Evolutionary conservation across 2,888 invertebrate species (phyloP).

Genomic region (Syrphus vitripennis): DNA sequence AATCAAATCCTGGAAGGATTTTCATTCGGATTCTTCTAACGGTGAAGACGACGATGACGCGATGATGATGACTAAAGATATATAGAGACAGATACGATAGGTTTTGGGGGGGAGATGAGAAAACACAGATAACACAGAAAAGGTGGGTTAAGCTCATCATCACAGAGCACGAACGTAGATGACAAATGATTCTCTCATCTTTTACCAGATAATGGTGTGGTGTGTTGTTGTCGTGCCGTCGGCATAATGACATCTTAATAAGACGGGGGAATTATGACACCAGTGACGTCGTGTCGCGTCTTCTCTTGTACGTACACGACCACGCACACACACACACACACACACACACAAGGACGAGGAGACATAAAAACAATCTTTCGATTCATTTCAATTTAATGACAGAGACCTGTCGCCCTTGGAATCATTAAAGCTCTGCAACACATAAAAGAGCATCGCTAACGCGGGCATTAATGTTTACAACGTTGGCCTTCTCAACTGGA

Average conservation of each 20-base stretch:
- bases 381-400: constrained; percentile 69
- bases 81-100: not conserved
- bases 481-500: not conserved
- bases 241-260: constrained; percentile 68
- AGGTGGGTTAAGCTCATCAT: constrained; percentile 68
- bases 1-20: constrained; percentile 52
- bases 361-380: constrained; percentile 13
- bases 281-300: not conserved
- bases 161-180: constrained; percentile 51
- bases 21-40: not conserved
- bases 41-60: not conserved
- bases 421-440: constrained; percentile 58
- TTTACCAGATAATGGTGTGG: not conserved
- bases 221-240: constrained; percentile 48
- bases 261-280: constrained; percentile 66
- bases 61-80: not conserved
- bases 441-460: constrained; percentile 58
- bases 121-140: constrained; percentile 58
- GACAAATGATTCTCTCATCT: constrained; percentile 58
- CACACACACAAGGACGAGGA: not conserved
- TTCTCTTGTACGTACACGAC: not conserved
- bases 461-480: constrained; percentile 26
- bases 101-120: constrained; percentile 11
- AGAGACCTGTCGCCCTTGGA: constrained; percentile 68
- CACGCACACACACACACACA: not conserved